A percentile compares a stretch with the other conserved stretches of the same genome.
These are phyloP conservation scores for Vombatus ursinus DNA, from an alignment of 2,113 vertebrate genomes.

Conservation along the genomic window DNA sequence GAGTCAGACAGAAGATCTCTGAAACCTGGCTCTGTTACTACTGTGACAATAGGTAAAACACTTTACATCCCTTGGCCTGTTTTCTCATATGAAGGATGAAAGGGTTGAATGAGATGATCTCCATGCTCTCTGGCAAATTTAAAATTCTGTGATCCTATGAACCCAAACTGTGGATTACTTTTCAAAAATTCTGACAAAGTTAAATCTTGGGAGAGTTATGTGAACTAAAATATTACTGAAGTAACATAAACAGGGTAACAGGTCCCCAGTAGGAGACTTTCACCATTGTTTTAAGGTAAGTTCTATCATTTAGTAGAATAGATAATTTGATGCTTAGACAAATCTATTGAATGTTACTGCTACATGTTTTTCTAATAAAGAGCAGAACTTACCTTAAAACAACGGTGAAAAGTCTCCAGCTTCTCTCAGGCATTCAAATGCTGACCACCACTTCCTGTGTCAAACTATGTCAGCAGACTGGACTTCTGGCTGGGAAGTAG, in stretches of 20 bases:
- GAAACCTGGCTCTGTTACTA: neutral
- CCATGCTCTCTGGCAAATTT: neutral
- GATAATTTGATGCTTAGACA: constrained; percentile 41
- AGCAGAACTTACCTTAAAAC: constrained; percentile 80
- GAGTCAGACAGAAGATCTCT: neutral
- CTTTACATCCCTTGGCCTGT: neutral
- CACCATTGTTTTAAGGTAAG: constrained; percentile 78
- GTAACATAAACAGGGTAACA: constrained; percentile 46
- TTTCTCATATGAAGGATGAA: neutral
- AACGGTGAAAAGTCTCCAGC: constrained; percentile 77
- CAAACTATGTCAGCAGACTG: constrained; percentile 79
- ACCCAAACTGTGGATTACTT: neutral
- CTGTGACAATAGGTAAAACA: neutral
- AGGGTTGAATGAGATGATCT: neutral
- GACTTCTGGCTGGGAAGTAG: constrained; percentile 76
- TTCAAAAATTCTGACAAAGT: constrained; percentile 19
- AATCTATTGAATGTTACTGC: constrained; percentile 60
- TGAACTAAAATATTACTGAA: constrained; percentile 17
- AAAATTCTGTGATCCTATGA: neutral
- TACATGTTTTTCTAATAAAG: constrained; percentile 63
- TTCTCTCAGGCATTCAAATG: constrained; percentile 76
- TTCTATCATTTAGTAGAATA: constrained; percentile 65
- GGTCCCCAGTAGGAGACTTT: constrained; percentile 75
- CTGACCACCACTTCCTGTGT: constrained; percentile 76
- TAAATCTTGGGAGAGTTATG: neutral